phyloP scores from a whole-genome alignment of 2,113 vertebrate genomes.

The Phainopepla nitens region DNA sequence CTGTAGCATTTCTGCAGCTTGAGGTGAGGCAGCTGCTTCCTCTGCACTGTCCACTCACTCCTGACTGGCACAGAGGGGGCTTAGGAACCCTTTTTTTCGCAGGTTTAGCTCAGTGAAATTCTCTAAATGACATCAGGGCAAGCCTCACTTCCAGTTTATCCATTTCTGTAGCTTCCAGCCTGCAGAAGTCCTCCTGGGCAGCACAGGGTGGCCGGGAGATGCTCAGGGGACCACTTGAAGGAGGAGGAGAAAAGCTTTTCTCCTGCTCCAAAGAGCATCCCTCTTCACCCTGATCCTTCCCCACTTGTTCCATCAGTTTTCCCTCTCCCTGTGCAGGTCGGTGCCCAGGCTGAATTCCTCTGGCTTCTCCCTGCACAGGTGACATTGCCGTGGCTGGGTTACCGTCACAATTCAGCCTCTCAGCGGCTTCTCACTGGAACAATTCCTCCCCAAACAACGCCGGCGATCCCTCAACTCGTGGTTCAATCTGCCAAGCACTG shows the following conservation, averaged over 20 bases:
- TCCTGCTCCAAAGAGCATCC: neutral
- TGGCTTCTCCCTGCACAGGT: neutral
- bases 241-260: neutral
- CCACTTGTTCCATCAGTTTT: accelerated
- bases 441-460: neutral
- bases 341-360: neutral
- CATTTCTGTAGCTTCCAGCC: neutral
- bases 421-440: no score
- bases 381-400: neutral
- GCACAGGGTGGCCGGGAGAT: neutral
- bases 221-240: neutral
- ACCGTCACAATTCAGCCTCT: neutral
- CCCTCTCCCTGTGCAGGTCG: neutral
- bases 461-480: neutral
- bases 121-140: neutral
- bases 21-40: neutral
- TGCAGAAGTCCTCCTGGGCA: neutral
- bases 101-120: neutral
- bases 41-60: neutral
- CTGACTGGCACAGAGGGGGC: neutral
- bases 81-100: neutral
- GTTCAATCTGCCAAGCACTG: neutral
- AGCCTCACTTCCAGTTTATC: neutral
- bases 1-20: neutral
- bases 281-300: neutral